These are phyloP conservation scores for Aviceda subcristata DNA, from an alignment of 2,113 vertebrate species.

Conservation along the genomic window DNA sequence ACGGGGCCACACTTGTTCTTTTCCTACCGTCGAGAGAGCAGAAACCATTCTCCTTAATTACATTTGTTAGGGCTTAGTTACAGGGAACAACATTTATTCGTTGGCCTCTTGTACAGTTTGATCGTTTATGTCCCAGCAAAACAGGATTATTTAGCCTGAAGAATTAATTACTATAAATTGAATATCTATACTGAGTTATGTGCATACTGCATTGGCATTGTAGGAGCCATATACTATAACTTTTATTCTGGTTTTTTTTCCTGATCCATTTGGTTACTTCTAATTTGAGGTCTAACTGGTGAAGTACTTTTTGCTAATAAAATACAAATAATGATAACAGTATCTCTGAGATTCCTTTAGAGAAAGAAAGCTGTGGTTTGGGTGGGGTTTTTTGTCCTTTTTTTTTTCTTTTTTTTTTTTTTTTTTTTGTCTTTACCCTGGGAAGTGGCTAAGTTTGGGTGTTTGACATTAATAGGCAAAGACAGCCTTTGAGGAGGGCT, in stretches of 20 bases:
- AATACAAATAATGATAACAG: not conserved
- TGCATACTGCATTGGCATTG: not conserved
- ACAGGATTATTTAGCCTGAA: not conserved
- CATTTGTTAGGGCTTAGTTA: not conserved
- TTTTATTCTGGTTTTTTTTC: not conserved
- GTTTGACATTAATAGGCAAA: conserved; percentile 46
- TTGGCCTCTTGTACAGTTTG: not conserved
- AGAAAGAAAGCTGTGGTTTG: not conserved
- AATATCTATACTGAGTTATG: not conserved
- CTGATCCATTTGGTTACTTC: not conserved
- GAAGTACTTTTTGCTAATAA: not conserved
- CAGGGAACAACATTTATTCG: not conserved
- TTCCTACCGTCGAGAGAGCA: not conserved
- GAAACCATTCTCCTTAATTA: not conserved
- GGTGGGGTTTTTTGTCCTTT: no score
- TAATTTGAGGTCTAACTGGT: not conserved
- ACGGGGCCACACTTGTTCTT: not conserved
- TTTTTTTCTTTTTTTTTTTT: not conserved
- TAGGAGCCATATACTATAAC: not conserved
- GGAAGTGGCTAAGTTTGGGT: conserved; percentile 33
- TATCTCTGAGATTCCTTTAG: not conserved
- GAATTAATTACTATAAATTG: not conserved
- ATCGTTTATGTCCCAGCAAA: not conserved
- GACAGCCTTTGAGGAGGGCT: conserved; percentile 48
- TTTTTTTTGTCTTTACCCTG: not conserved